A percentile compares a stretch with the other conserved stretches of the same genome.
Evolutionary conservation across 2,797 vertebrate species (phyloP).

Genomic region (Somateria mollissima): DNA sequence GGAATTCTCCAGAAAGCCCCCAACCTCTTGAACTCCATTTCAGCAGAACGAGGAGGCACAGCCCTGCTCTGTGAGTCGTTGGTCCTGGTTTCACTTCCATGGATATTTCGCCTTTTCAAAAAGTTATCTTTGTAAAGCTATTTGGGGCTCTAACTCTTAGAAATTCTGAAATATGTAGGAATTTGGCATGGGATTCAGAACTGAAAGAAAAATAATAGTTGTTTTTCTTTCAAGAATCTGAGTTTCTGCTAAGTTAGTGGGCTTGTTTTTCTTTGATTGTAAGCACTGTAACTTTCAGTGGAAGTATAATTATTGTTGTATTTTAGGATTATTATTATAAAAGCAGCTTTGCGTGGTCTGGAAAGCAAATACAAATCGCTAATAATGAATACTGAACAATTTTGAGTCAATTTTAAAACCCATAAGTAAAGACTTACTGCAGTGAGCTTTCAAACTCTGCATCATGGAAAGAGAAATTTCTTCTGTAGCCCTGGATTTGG

Average conservation of each 20-base stretch:
- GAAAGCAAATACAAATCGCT: slow-evolving; percentile 53
- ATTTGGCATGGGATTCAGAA: slow-evolving; percentile 31
- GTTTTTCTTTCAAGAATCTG: slow-evolving; percentile 13
- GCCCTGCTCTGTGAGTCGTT: not conserved
- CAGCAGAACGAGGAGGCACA: not conserved
- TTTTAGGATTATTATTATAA: not conserved
- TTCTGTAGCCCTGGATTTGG: not conserved
- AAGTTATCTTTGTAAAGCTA: not conserved
- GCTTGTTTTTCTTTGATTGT: slow-evolving; percentile 18
- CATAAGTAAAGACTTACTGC: not conserved
- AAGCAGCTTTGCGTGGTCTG: not conserved
- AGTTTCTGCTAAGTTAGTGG: slow-evolving; percentile 1
- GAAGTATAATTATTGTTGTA: slow-evolving; percentile 21
- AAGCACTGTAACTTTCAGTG: slow-evolving; percentile 14
- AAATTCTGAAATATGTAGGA: slow-evolving; percentile 37
- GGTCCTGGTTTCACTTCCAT: not conserved
- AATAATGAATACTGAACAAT: not conserved
- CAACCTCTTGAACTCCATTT: not conserved
- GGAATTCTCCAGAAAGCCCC: not conserved
- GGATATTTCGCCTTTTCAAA: not conserved
- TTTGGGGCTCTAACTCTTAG: not conserved
- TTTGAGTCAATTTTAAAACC: not conserved
- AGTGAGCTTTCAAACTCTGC: not conserved
- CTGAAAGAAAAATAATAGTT: slow-evolving; percentile 17
- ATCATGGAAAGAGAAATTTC: not conserved